A percentile compares a stretch with the other conserved stretches of the same genome.
phyloP scores from a whole-genome alignment of 2,888 invertebrate genomes.

The Euphydryas editha region DNA sequence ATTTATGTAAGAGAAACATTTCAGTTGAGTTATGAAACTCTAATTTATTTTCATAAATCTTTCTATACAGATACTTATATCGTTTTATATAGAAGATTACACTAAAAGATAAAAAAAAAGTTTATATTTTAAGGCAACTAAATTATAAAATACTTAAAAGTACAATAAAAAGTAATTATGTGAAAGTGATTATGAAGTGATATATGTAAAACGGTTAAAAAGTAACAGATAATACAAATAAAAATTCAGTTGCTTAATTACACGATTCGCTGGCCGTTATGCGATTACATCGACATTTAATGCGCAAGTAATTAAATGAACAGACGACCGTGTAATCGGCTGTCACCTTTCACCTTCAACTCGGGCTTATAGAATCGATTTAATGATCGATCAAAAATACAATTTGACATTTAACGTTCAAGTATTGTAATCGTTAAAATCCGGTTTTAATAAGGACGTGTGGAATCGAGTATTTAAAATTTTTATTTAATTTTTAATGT shows the following conservation, averaged over 20 bases:
- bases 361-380: not conserved
- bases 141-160: too few species aligned
- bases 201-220: too few species aligned
- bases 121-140: too few species aligned
- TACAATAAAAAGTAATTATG: too few species aligned
- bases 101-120: too few species aligned
- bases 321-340: constrained; percentile 24
- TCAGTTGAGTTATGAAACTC: too few species aligned
- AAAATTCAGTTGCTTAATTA: too few species aligned
- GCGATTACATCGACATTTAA: constrained; percentile 25
- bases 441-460: not conserved
- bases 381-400: constrained; percentile 8
- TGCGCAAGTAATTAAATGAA: constrained; percentile 22
- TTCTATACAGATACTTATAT: too few species aligned
- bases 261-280: constrained; percentile 3
- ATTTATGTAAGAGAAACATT: too few species aligned
- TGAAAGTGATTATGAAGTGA: too few species aligned
- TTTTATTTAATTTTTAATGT: not conserved
- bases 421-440: not conserved
- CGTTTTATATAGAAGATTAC: too few species aligned
- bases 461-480: not conserved
- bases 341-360: constrained; percentile 26
- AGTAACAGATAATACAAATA: not conserved
- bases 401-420: not conserved
- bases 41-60: too few species aligned